Evolutionary conservation across 2,797 vertebrate genomes (phyloP).

Genomic region (Leptoclinus maculatus): DNA sequence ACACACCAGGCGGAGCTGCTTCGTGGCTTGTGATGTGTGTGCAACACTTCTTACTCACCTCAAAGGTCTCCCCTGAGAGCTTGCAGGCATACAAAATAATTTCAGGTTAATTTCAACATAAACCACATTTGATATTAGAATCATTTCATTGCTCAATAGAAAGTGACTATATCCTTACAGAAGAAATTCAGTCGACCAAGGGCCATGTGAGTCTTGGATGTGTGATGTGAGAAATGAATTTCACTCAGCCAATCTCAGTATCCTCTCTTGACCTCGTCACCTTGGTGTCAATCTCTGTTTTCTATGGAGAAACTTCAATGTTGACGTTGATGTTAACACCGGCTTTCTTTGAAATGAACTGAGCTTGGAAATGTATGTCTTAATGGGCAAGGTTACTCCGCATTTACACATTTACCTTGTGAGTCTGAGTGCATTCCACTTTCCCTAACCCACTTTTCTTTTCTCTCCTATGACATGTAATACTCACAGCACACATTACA

Average conservation of each 20-base stretch:
- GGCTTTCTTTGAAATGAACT: neutral
- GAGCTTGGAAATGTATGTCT: neutral
- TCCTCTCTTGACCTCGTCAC: slow-evolving; percentile 1
- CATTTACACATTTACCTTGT: neutral
- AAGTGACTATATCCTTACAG: slow-evolving; percentile 25
- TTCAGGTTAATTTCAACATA: slow-evolving; percentile 35
- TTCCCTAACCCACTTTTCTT: slow-evolving; percentile 7
- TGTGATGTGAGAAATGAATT: neutral
- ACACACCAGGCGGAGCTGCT: slow-evolving; percentile 13
- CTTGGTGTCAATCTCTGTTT: neutral
- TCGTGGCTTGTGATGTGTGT: slow-evolving; percentile 11
- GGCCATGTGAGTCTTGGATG: neutral
- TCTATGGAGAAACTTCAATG: neutral
- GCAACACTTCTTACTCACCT: slow-evolving; percentile 8
- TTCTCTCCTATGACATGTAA: slow-evolving; percentile 30
- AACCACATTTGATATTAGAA: slow-evolving; percentile 29
- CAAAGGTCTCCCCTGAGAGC: slow-evolving; percentile 11
- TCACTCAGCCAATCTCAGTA: neutral
- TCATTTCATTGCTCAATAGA: slow-evolving; percentile 14
- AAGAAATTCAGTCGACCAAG: neutral
- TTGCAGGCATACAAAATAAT: slow-evolving; percentile 12
- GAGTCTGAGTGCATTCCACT: neutral
- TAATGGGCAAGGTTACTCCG: slow-evolving; percentile 11
- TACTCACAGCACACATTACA: slow-evolving; percentile 37
- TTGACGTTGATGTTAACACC: neutral